Evolutionary conservation across 2,113 vertebrate species (phyloP).

Genomic region (Pogona vitticeps): DNA sequence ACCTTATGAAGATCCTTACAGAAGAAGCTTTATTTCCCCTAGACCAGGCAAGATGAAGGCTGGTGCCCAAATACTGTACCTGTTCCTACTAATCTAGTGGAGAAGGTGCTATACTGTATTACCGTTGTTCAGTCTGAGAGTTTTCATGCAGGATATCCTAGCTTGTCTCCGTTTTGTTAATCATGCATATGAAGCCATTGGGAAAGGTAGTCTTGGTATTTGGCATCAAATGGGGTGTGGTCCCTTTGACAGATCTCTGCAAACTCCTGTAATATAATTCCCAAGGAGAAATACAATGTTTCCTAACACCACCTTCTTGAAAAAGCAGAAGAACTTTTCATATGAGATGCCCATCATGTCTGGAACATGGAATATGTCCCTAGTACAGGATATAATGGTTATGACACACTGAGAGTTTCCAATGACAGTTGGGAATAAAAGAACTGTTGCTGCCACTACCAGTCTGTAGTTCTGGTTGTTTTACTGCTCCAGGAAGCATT

Average conservation of each 20-base stretch:
- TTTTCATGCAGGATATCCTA: neutral
- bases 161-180: neutral
- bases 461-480: conserved; percentile 71
- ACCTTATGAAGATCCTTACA: neutral
- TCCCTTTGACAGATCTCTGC: neutral
- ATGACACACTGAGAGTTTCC: conserved; percentile 61
- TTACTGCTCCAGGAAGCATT: conserved; percentile 60
- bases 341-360: neutral
- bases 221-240: neutral
- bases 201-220: neutral
- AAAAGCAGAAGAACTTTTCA: neutral
- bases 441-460: conserved; percentile 70
- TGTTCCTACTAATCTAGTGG: neutral
- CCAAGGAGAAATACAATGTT: neutral
- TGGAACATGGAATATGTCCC: conserved; percentile 46
- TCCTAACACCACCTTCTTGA: neutral
- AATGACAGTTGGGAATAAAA: conserved; percentile 64
- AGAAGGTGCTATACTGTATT: neutral
- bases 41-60: neutral
- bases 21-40: neutral
- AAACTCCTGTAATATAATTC: neutral
- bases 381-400: conserved; percentile 47
- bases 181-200: neutral
- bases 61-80: neutral
- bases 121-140: neutral